A percentile compares a stretch with the other conserved stretches of the same genome.
Conservation (phyloP, 2,888 invertebrate genomes). For the Xanthorhoe designata region DNA sequence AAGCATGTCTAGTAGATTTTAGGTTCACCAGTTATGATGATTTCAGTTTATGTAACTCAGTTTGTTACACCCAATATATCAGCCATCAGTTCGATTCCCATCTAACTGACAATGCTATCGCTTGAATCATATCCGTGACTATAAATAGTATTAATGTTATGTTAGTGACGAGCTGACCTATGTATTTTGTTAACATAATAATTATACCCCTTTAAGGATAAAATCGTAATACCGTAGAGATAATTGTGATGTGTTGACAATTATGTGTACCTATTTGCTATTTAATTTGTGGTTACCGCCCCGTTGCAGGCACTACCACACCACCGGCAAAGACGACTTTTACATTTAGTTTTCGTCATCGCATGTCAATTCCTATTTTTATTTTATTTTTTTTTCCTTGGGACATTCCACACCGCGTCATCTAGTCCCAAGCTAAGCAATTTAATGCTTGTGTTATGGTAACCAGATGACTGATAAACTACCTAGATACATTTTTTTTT, state of each 20-base stretch:
- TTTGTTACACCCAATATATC: background rate
- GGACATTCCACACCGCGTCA: too few relatives aligned
- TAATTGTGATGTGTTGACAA: background rate
- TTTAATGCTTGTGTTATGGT: too few relatives aligned
- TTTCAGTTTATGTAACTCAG: background rate
- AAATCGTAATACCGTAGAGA: background rate
- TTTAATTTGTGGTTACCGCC: background rate
- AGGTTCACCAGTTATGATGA: too few relatives aligned
- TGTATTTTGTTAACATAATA: slow-evolving; percentile 3
- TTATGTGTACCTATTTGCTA: background rate
- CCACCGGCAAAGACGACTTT: too few relatives aligned
- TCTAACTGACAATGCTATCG: background rate
- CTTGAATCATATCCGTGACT: background rate
- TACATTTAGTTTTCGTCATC: too few relatives aligned
- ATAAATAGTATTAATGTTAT: slow-evolving; percentile 1
- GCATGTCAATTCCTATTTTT: too few relatives aligned
- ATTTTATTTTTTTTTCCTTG: too few relatives aligned
- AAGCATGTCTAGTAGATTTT: too few relatives aligned
- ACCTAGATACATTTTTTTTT: too few relatives aligned
- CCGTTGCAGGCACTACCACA: too few relatives aligned
- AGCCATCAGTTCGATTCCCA: background rate
- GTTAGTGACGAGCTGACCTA: slow-evolving; percentile 5
- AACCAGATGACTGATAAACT: too few relatives aligned
- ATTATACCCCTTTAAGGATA: background rate
- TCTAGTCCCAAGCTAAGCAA: too few relatives aligned